Conservation (phyloP, 2,113 vertebrate species). For the Arizona elegans region DNA sequence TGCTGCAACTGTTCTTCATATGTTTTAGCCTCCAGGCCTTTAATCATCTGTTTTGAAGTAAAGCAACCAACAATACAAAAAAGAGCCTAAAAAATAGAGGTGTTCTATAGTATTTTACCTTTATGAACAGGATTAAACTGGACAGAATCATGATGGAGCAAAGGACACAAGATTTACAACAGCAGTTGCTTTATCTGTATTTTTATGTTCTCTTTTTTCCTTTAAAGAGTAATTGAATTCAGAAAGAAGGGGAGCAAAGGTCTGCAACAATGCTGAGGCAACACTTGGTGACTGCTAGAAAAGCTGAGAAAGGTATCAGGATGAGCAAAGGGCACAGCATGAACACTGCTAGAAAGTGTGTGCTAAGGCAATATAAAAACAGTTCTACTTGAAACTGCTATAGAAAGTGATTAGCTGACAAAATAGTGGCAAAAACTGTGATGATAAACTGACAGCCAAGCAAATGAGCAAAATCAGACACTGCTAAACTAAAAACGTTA, state of each 20-base stretch:
- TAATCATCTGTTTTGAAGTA: conserved; percentile 1
- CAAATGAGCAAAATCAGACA: conserved; percentile 62
- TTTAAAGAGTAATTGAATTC: neutral
- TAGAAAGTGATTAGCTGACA: neutral
- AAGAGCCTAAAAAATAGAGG: conserved; percentile 18
- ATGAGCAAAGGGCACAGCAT: conserved; percentile 43
- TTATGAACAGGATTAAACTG: conserved; percentile 23
- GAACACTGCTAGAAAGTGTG: conserved; percentile 50
- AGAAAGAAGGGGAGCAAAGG: conserved; percentile 33
- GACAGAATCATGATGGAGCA: conserved; percentile 29
- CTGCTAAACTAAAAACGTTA: conserved; percentile 73
- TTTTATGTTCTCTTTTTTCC: neutral
- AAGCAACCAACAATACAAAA: conserved; percentile 38
- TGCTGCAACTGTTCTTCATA: too few species aligned
- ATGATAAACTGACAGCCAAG: conserved; percentile 64
- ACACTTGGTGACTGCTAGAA: conserved; percentile 48
- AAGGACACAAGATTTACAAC: conserved; percentile 8
- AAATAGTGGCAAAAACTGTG: conserved; percentile 28
- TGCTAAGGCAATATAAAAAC: conserved; percentile 35
- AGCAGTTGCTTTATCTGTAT: neutral
- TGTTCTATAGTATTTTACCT: neutral
- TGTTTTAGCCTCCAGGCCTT: too few species aligned
- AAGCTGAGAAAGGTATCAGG: conserved; percentile 55
- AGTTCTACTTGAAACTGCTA: conserved; percentile 31
- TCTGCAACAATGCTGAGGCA: conserved; percentile 53